Base-by-base conservation (phyloP, 2,113 vertebrate genomes). In the Amphilophus citrinellus region DNA sequence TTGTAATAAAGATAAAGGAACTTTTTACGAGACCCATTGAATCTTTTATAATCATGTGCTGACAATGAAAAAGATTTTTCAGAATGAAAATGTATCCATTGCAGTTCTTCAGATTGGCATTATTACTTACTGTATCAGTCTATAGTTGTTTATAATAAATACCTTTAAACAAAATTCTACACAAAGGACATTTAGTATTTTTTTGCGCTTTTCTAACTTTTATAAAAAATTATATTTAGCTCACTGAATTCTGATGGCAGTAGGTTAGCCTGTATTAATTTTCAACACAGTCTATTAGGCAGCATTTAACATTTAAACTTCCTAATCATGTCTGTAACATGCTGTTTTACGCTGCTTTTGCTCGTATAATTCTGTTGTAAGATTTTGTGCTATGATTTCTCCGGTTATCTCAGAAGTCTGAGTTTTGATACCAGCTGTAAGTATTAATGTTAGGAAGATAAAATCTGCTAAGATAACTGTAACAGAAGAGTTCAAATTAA, bases 21-120 rank as follows among this genome's bases (percentile, higher is more conserved):
- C 13, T 9, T 30, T 76, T 82, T 71, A 73, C 13, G 66, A 73
- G 66, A 53, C 66, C 66, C 17, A 73, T 27, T 73, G 66, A 73
- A 53, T 73, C 66, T 73, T 32, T 73, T 53, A 73, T 53, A 73
- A 53, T 53, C 66, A 50, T 73, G 27, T 53, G 17, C 17, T 53
- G 47, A 73, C 66, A 73, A 50, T 73, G 66, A 24, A 73, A 71
- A 20, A 53, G 27, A 3, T 14, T 53, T 30, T 71, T 53, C 50
- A 32, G 10, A 32, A 71, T 53, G 44, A 71, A 53, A 50, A 71
- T 50, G 13, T 20, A 63, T 63, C 32, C 18, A 39, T n/a, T 63
- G 18, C 18, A 32, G 50, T 71, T 71, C 18, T 53, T 71, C 66
- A 71, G 17, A 18, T 53, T 7, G 44, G 44, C 13, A 9, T 57